phyloP scores from a whole-genome alignment of 2,888 invertebrate species.

The Byasa hedistus region DNA sequence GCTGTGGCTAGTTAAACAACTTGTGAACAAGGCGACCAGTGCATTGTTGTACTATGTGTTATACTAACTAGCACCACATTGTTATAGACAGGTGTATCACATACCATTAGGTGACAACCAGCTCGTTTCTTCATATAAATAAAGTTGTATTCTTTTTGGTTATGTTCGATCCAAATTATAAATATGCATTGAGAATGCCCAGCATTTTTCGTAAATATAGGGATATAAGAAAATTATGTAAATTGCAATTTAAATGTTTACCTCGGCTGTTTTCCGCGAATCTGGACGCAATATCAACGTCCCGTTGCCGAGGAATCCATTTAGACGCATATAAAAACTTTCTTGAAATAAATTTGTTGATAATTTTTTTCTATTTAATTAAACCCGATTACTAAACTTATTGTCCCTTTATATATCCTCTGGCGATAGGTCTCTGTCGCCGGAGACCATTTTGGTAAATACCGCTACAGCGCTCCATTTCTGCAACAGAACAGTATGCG shows the following conservation, averaged over 20 bases:
- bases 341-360: constrained; percentile 73
- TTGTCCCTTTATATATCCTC: too few species aligned
- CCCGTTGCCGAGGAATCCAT: constrained; percentile 49
- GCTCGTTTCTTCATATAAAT: constrained; percentile 10
- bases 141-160: constrained; percentile 63
- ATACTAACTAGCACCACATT: too few species aligned
- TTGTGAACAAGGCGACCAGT: too few species aligned
- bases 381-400: background rate
- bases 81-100: too few species aligned
- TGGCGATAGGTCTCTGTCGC: too few species aligned
- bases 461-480: too few species aligned
- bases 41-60: too few species aligned
- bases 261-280: constrained; percentile 40
- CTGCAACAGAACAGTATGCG: too few species aligned
- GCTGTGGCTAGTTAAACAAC: too few species aligned
- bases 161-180: constrained; percentile 42
- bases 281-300: constrained; percentile 32
- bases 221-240: constrained; percentile 50
- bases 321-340: constrained; percentile 57
- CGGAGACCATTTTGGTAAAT: too few species aligned
- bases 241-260: constrained; percentile 54
- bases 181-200: constrained; percentile 70
- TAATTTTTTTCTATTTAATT: constrained; percentile 37
- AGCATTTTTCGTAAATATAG: constrained; percentile 50
- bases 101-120: too few species aligned